Evolutionary conservation across 2,888 invertebrate species (phyloP).

Genomic region (Scaptomyza tumidula): DNA sequence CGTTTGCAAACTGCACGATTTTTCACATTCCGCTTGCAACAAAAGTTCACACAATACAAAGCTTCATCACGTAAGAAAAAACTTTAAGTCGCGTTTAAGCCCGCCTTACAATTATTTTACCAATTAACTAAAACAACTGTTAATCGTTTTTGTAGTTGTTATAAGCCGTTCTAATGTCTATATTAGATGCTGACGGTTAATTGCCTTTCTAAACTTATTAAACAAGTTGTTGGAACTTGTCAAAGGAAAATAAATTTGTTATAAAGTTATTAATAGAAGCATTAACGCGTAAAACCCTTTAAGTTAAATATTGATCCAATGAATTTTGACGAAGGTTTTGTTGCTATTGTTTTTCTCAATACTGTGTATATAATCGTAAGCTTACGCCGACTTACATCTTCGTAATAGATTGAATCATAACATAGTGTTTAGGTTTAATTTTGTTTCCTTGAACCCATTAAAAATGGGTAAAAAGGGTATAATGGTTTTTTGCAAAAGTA

Average conservation of each 20-base stretch:
- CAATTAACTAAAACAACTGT: constrained; percentile 4
- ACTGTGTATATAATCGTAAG: not conserved
- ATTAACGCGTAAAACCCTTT: not conserved
- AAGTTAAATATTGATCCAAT: too few species aligned
- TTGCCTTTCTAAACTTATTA: not conserved
- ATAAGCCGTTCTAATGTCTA: not conserved
- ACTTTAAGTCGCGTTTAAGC: constrained; percentile 5
- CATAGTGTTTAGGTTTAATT: too few species aligned
- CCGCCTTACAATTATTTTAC: constrained; percentile 7
- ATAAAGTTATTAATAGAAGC: not conserved
- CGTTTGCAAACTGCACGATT: constrained; percentile 13
- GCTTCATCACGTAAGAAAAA: constrained; percentile 6
- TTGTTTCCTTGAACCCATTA: too few species aligned
- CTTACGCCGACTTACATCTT: not conserved
- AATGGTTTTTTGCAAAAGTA: too few species aligned
- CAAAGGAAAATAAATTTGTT: not conserved
- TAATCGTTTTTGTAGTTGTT: not conserved
- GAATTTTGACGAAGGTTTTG: too few species aligned
- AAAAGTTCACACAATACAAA: constrained; percentile 37
- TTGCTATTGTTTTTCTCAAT: too few species aligned
- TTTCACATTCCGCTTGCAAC: constrained; percentile 20
- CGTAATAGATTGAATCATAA: not conserved
- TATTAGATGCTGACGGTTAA: not conserved
- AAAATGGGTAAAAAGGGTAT: too few species aligned
- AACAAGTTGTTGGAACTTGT: not conserved